Conservation (phyloP, 2,113 vertebrate genomes). For the Python bivittatus region DNA sequence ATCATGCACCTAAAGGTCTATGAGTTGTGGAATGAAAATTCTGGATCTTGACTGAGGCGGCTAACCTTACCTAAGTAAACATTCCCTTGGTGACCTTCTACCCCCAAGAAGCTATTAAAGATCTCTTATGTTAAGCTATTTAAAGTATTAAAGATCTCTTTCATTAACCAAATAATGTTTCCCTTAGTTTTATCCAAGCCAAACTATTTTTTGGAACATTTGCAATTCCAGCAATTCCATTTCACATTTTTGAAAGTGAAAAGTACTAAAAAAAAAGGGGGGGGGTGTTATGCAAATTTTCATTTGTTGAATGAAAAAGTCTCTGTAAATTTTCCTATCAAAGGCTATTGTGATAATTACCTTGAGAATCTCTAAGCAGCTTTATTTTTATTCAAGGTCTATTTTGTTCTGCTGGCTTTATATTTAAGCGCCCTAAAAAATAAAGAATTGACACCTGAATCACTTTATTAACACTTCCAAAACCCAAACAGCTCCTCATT, state of each 20-base stretch:
- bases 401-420: conserved; percentile 58
- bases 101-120: no score
- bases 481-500: conserved; percentile 35
- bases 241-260: background rate
- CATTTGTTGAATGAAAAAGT: conserved; percentile 33
- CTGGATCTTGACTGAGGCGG: no score
- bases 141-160: no score
- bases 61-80: no score
- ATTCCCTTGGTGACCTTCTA: no score
- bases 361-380: conserved; percentile 34
- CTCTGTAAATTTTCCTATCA: conserved; percentile 45
- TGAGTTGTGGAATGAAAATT: no score
- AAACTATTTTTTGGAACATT: no score
- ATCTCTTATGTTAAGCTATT: no score
- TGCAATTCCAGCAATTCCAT: no score
- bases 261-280: background rate
- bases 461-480: conserved; percentile 49
- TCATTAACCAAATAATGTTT: no score
- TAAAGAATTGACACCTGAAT: conserved; percentile 45
- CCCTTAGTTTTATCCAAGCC: no score
- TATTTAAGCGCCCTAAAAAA: conserved; percentile 9
- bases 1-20: no score
- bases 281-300: background rate
- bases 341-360: conserved; percentile 41
- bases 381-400: conserved; percentile 16